Evolutionary conservation across 2,888 invertebrate genomes (phyloP), one percentile per base, ranked within the genome.

Genomic region (Microctonus aethiopoides): DNA sequence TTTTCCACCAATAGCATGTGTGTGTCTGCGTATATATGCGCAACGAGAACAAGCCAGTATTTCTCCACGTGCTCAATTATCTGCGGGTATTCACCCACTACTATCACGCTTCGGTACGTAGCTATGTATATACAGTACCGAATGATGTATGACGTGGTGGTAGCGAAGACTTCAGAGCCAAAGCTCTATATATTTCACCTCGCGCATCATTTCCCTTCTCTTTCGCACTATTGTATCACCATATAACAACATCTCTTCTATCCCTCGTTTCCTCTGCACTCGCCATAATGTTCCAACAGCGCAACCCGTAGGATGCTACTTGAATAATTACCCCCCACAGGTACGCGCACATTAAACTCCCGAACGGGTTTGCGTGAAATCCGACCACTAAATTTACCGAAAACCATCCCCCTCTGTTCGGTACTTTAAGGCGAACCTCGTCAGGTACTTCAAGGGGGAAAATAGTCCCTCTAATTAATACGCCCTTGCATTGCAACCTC

Each of bases 311-410:
- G 82, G 83, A 83, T 81, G 82, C 82, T 81, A 80, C 81, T 84
- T 85, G 85, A 85, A 85, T 85, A 85, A 85, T 85, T 85, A 85
- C 81, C 83, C 84, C 81, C 83, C n/a, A 81, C 26, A 13, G 24
- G 10, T 26, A 13, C 54, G 13, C 54, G 78, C 77, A 82, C 78
- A 79, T 79, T 79, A 80, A 83, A 73, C 81, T 80, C 75, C 74
- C 66, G 26, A 41, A 68, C 56, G 41, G 34, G 76, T 46, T 77
- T 80, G 79, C 79, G 79, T 80, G 82, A 83, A 84, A 84, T 83
- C 84, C 80, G 79, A 82, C 82, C 79, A 82, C 76, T 77, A 82
- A 83, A 83, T 83, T 81, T 80, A 78, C 81, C 78, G 61, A 46
- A 67, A 46, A 46, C 16, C n/a, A 46, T 5, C 67, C 68, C 79